phyloP scores from a whole-genome alignment of 2,888 invertebrate species.

The Scaeva pyrastri region DNA sequence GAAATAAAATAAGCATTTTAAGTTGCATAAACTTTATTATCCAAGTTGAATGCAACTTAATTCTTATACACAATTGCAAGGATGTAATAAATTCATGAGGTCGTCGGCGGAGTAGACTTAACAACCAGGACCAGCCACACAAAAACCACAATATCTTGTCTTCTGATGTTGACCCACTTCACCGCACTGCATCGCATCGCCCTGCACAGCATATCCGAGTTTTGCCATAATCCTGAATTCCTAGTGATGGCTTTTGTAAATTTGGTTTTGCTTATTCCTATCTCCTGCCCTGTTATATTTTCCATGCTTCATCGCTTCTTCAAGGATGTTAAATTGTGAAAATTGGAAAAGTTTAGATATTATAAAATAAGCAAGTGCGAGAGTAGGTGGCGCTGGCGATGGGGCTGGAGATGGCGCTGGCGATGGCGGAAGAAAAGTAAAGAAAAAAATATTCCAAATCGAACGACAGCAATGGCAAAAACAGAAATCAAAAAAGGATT shows the following conservation, averaged over 20 bases:
- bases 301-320: constrained; percentile 49
- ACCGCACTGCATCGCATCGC: too few relatives aligned
- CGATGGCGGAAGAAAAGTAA: neutral
- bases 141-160: too few relatives aligned
- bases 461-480: constrained; percentile 59
- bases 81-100: too few relatives aligned
- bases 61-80: too few relatives aligned
- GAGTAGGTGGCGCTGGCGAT: neutral
- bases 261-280: constrained; percentile 28
- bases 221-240: neutral
- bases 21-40: too few relatives aligned
- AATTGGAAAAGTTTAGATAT: constrained; percentile 73
- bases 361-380: constrained; percentile 49
- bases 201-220: constrained; percentile 6
- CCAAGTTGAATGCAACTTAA: too few relatives aligned
- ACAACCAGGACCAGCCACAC: too few relatives aligned
- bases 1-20: too few relatives aligned
- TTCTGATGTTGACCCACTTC: too few relatives aligned
- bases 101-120: too few relatives aligned
- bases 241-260: neutral
- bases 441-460: constrained; percentile 44
- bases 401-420: too few relatives aligned
- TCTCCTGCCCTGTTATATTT: constrained; percentile 46
- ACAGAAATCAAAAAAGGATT: constrained; percentile 60
- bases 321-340: constrained; percentile 68